Evolutionary conservation across 37 sponge, comb jelly and placozoan species (phyloP).

Genomic region (Oopsacas minuta): DNA sequence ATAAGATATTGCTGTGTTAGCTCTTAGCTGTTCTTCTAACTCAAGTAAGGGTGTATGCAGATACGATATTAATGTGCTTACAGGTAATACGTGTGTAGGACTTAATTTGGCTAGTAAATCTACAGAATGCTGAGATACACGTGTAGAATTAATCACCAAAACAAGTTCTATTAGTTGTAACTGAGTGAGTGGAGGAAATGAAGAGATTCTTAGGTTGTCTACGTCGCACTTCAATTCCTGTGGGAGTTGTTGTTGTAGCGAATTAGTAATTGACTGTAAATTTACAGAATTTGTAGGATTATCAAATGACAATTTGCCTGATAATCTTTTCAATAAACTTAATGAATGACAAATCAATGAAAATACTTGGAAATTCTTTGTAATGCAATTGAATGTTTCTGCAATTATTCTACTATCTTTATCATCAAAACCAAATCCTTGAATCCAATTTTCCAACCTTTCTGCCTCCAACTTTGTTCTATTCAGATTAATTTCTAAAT

Average conservation of each 20-base stretch:
- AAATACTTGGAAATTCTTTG: not conserved
- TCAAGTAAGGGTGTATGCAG: not conserved
- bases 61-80: not conserved
- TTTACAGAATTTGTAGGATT: not conserved
- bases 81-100: not conserved
- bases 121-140: not conserved
- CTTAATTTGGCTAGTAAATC: not conserved
- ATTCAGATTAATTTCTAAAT: not conserved
- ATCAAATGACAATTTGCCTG: not conserved
- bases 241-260: not conserved
- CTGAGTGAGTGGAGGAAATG: not conserved
- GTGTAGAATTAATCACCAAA: not conserved
- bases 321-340: not conserved
- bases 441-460: not conserved
- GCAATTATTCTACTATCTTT: not conserved
- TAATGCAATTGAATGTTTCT: not conserved
- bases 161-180: not conserved
- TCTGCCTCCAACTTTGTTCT: not conserved
- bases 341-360: not conserved
- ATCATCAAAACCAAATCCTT: not conserved
- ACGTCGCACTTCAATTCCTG: not conserved
- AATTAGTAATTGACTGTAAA: not conserved
- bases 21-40: not conserved
- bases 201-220: not conserved
- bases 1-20: not conserved